Evolutionary conservation across 2,797 vertebrate species (phyloP), one percentile per base, ranked within the genome.

Genomic region (Cyclopterus lumpus): DNA sequence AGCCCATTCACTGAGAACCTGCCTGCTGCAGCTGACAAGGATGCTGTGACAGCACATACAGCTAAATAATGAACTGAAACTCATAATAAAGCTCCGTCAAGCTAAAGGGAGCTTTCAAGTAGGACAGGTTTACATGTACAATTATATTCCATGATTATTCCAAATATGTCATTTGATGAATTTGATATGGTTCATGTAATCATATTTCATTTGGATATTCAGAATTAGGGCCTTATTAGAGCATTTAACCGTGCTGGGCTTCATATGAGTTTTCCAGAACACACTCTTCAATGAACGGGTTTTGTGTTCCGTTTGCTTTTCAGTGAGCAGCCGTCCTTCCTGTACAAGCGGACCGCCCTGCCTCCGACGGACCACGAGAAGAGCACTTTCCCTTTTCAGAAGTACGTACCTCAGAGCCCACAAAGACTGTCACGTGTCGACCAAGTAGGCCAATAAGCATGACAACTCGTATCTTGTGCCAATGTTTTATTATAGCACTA

Each of bases 281-380:
- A 44, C 18, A 46, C 18, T 22, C 4, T 6, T 5, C 34, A 12
- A 49, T 12, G 5, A 15, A 8, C 9, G 2, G 2, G 3, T 1
- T 59, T n/a, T 49, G 14, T 32, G 30, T 71, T 34, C 26, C 70
- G 34, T 63, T 74, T 8, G 48, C 55, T 66, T 73, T 18, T 22
- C 73, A 87, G 82, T 79, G 81, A 40, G 64, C 66, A 79, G n/a
- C 84, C 38, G 22, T 87, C 80, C 0, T 88, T 90, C 62, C 67
- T 67, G 55, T 81, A 87, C 79, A 93, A 91, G 82, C 64, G 61
- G 32, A 71, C 42, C 1, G 46, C 67, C 4, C 8, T 38, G 46
- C 86, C 88, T 24, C 85, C 91, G 49, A 88, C 78, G 1, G 81
- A 88, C 1, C 15, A 83, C 58, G 83, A 92, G 74, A 87, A 71